A percentile compares a stretch with the other conserved stretches of the same genome.
phyloP scores from a whole-genome alignment of 2,113 vertebrate genomes.

The Crotalus horridus region DNA sequence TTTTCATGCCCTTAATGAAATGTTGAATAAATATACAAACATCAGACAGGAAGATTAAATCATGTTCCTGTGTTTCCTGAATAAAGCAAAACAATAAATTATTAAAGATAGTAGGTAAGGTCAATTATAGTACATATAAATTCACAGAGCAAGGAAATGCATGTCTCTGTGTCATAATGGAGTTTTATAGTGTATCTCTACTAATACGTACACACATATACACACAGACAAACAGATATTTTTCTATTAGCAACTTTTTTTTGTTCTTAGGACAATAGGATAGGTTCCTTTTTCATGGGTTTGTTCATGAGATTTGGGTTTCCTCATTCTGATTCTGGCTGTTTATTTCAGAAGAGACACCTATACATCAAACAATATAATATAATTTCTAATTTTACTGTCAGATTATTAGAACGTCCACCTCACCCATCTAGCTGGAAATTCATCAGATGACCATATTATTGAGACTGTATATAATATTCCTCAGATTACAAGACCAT shows the following conservation, averaged over 20 bases:
- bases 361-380: neutral
- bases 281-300: neutral
- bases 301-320: neutral
- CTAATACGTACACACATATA: neutral
- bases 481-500: neutral
- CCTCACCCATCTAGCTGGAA: neutral
- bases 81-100: conserved; percentile 46
- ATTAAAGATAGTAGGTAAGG: conserved; percentile 34
- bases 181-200: neutral
- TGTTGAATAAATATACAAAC: conserved; percentile 57
- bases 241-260: neutral
- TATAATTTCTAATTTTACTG: neutral
- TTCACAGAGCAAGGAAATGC: conserved; percentile 2
- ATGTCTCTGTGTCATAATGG: neutral
- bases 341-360: neutral
- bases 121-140: conserved; percentile 20
- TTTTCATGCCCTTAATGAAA: conserved; percentile 23
- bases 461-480: neutral
- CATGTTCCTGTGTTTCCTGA: conserved; percentile 26
- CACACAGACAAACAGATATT: neutral
- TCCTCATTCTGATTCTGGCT: neutral
- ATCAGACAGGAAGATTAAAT: conserved; percentile 42
- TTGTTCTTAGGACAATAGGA: neutral
- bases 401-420: neutral
- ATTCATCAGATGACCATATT: neutral